Evolutionary conservation across 2,797 vertebrate genomes (phyloP), one percentile per base, ranked within the genome.

Genomic region (Clarias fuscus): DNA sequence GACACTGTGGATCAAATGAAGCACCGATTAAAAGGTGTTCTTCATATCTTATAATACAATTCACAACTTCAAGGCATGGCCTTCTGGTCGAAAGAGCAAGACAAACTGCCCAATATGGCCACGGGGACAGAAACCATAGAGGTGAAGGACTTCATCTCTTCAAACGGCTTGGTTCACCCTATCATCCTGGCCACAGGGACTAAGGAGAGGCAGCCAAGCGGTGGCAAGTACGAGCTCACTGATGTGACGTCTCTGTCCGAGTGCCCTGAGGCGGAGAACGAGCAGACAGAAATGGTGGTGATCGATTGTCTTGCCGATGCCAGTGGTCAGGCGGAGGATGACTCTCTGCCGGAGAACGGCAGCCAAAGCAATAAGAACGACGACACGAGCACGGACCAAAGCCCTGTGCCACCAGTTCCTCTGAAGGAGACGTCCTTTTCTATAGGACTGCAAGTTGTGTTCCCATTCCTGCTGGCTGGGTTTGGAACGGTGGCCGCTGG

Each of bases 381-480:
- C 3, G 97, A 99, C 91, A 96, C 95, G 88, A 97, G 97, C 93
- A 96, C 95, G 0, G 96, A 97, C 87, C 95, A 93, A 37, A 96
- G 96, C 70, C 96, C 97, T 0, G 96, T 96, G 82, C 95, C 96
- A 10, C 91, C 97, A 13, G 94, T 94, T 0, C 96, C 97, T 0
- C 96, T 99, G 84, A 99, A 99, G 92, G 98, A 99, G 93, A 98
- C 97, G 2, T 97, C 98, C 43, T 98, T 99, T 86, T 97, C 98
- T 91, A 99, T 99, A 0, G 98, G 98, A 61, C 95, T 99, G 90
- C 98, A 99, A 94, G 98, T 99, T 89, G 96, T 99, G 67, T 96
- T 99, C 90, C 98, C 98, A 6, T 99, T 99, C 95, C 96, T 99
- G 90, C 95, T 99, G 96, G 98, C 98, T 5, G 98, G 98, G 90